Evolutionary conservation across 2,888 invertebrate genomes (phyloP).

Genomic region (Nebria salina): DNA sequence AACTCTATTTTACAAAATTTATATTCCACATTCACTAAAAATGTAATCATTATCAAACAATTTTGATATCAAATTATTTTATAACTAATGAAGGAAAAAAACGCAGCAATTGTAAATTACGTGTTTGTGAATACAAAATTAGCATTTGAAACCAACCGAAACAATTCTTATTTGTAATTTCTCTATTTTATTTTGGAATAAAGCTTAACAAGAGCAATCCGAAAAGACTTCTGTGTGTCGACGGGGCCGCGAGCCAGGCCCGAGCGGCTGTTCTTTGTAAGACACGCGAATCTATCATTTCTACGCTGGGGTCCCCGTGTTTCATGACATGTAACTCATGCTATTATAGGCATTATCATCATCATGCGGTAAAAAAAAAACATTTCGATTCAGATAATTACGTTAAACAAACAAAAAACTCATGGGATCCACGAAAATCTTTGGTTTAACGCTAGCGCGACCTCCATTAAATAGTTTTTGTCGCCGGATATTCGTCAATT

Average conservation of each 20-base stretch:
- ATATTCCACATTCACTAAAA: too few relatives aligned
- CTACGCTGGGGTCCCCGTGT: neutral
- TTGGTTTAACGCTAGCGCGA: slow-evolving; percentile 1
- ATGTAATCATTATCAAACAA: too few relatives aligned
- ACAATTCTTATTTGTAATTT: neutral
- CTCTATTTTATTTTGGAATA: too few relatives aligned
- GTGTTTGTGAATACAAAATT: neutral
- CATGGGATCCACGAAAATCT: neutral
- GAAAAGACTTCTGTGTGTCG: neutral
- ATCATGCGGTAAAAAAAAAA: slow-evolving; percentile 34
- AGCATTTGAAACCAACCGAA: neutral
- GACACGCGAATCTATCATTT: slow-evolving; percentile 44
- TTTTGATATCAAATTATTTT: too few relatives aligned
- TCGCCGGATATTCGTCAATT: slow-evolving; percentile 42
- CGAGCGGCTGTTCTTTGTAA: slow-evolving; percentile 28
- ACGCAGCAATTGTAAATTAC: too few relatives aligned
- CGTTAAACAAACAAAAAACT: neutral
- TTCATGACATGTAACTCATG: slow-evolving; percentile 33
- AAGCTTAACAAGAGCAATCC: neutral
- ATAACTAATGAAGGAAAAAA: too few relatives aligned
- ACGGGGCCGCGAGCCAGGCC: slow-evolving; percentile 19
- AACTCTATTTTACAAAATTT: too few relatives aligned
- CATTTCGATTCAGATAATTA: slow-evolving; percentile 30
- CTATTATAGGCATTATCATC: slow-evolving; percentile 33
- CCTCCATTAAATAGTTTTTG: slow-evolving; percentile 37